A percentile compares a stretch with the other conserved stretches of the same genome.
These are phyloP conservation scores for Oxyura jamaicensis DNA, from an alignment of 2,113 vertebrate species.

Conservation along the genomic window DNA sequence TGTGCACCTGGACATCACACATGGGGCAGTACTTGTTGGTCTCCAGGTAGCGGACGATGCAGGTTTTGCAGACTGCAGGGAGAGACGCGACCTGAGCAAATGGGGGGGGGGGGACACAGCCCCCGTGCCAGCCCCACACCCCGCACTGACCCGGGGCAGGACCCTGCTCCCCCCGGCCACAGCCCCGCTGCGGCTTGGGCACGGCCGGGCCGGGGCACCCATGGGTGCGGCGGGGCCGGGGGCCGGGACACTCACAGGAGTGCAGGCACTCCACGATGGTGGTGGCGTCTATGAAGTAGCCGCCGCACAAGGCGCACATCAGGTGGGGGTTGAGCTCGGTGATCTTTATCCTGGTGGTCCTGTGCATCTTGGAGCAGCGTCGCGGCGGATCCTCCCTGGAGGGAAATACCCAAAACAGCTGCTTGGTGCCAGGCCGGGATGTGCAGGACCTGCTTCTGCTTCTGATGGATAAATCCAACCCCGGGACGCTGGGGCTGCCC, in stretches of 20 bases:
- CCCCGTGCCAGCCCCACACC: neutral
- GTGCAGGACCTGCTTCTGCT: fast-evolving
- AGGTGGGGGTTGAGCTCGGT: constrained; percentile 84
- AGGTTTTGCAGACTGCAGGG: constrained; percentile 89
- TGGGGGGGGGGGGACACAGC: neutral
- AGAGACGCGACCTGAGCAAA: neutral
- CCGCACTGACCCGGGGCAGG: fast-evolving
- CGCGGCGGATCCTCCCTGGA: constrained; percentile 17
- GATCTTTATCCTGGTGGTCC: constrained; percentile 82
- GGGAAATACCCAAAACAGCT: neutral
- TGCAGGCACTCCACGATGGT: constrained; percentile 96
- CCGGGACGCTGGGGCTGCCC: fast-evolving
- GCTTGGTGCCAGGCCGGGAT: fast-evolving
- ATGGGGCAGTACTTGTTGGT: constrained; percentile 95
- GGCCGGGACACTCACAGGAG: constrained; percentile 85
- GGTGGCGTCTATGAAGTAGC: constrained; percentile 93
- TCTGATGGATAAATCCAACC: fast-evolving
- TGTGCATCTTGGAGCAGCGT: constrained; percentile 79
- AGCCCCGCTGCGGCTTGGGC: neutral
- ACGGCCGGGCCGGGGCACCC: fast-evolving
- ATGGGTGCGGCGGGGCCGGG: neutral
- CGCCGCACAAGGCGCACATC: constrained; percentile 89
- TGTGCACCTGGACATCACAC: constrained; percentile 93
- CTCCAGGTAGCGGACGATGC: constrained; percentile 94
- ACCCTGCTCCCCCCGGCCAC: neutral